A percentile compares a stretch with the other conserved stretches of the same genome.
phyloP scores from a whole-genome alignment of 2,888 invertebrate genomes.

The Agriopis aurantiaria region DNA sequence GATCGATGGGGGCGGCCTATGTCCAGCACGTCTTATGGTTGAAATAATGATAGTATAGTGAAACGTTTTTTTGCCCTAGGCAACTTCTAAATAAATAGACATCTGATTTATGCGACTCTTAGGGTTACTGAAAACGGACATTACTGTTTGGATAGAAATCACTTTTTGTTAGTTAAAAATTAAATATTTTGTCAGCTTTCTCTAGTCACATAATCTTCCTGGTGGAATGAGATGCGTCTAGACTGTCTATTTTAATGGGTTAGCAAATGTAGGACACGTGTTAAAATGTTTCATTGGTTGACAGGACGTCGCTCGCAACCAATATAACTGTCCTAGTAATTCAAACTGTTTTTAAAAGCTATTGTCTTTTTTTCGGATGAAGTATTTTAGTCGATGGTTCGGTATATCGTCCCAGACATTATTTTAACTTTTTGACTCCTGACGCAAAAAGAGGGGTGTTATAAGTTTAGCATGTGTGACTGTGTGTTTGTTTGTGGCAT shows the following conservation, averaged over 20 bases:
- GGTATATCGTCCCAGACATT: too few species aligned
- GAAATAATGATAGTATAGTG: too few species aligned
- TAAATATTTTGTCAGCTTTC: background rate
- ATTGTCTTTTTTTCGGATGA: background rate
- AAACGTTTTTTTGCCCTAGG: too few species aligned
- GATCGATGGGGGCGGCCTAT: too few species aligned
- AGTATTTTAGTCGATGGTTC: background rate
- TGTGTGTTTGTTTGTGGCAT: too few species aligned
- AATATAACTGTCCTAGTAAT: slow-evolving; percentile 8
- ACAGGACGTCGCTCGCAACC: slow-evolving; percentile 2
- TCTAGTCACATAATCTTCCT: background rate
- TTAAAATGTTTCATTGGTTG: slow-evolving; percentile 13
- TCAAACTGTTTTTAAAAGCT: background rate
- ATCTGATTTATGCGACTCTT: too few species aligned
- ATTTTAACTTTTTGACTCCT: too few species aligned
- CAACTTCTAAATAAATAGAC: too few species aligned
- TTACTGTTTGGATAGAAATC: background rate
- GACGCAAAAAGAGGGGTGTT: too few species aligned
- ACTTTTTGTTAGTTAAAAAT: background rate
- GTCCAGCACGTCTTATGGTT: too few species aligned
- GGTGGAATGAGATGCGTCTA: slow-evolving; percentile 1
- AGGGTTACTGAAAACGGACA: background rate
- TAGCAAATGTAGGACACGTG: slow-evolving; percentile 12
- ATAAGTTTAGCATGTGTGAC: too few species aligned
- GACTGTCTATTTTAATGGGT: slow-evolving; percentile 9